These are phyloP conservation scores for Epinotia brunnichana DNA, from an alignment of 2,888 invertebrate species.

Conservation along the genomic window DNA sequence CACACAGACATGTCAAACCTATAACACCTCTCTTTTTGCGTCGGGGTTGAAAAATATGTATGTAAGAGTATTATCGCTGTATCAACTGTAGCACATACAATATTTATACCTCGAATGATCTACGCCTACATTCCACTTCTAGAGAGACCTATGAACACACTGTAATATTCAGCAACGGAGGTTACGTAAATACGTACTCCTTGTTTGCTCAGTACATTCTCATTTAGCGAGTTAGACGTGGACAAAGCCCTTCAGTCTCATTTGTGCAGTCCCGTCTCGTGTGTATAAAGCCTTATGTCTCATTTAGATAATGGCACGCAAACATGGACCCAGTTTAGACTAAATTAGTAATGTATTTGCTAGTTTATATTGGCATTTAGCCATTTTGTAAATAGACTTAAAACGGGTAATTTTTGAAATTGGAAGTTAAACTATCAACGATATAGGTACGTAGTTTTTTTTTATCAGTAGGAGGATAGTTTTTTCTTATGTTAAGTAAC, in stretches of 20 bases:
- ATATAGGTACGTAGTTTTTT: neutral
- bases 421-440: neutral
- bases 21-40: too few species aligned
- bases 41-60: too few species aligned
- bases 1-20: too few species aligned
- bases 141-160: slow-evolving; percentile 10
- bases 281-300: slow-evolving; percentile 23
- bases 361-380: slow-evolving; percentile 21
- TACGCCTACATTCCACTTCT: neutral
- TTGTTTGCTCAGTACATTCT: slow-evolving; percentile 72
- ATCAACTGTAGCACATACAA: neutral
- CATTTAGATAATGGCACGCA: slow-evolving; percentile 75
- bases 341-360: slow-evolving; percentile 38
- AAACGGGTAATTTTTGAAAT: neutral
- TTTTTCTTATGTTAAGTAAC: too few species aligned
- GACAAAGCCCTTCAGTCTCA: slow-evolving; percentile 55
- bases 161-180: neutral
- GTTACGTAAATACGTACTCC: slow-evolving; percentile 51
- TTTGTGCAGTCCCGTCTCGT: slow-evolving; percentile 11
- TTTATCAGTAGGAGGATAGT: too few species aligned
- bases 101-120: neutral
- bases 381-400: neutral
- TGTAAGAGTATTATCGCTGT: too few species aligned
- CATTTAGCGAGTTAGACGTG: slow-evolving; percentile 76
- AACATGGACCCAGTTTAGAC: slow-evolving; percentile 56